Base-by-base conservation (phyloP, 2,113 vertebrate genomes). In the Sinocyclocheilus anophthalmus region DNA sequence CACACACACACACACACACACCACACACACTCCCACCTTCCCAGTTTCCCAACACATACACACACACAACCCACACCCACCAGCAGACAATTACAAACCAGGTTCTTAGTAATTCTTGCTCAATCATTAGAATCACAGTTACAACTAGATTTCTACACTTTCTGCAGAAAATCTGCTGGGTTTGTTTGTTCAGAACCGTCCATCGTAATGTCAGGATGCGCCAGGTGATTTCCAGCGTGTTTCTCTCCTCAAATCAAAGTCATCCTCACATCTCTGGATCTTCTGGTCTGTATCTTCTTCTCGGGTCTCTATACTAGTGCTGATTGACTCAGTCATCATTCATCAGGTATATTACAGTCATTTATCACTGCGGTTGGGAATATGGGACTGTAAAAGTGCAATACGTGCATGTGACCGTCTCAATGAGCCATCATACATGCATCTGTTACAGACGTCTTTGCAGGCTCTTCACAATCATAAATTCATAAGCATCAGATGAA, bases 401-500 rank as follows among this genome's bases (percentile, higher is more conserved):
- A 5, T 9, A 30, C n/a, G 70, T 6, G 20, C 37, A 42, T 73
- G 45, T 53, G n/a, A 76, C 13, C 22, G 16, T 72, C 81, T 33
- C 30, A 33, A 33, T 33, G 30, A 33, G 30, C 30, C 30, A 33
- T 33, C 30, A 18, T 14, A 55, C 50, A 20, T 4, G 4, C 13
- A 3, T 76, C 82, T 61, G 37, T n/a, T n/a, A 57, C 26, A 39
- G 26, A 59, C 55, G 61, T 73, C 83, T 61, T 39, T 76, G 53
- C 75, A 53, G 1, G 13, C 5, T 37, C 65, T 73, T 79, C 76
- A 76, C 76, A 45, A 73, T 73, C 53, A 69, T 57, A 53, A 72
- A 84, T 84, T 45, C 69, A 73, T 63, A 84, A 84, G 37, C 75
- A 30, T 50, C 13, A 16, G 13, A 79, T 37, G 45, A 83, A 83